Evolutionary conservation across 2,888 invertebrate species (phyloP), one percentile per base, ranked within the genome.

Genomic region (Polyploca ridens): DNA sequence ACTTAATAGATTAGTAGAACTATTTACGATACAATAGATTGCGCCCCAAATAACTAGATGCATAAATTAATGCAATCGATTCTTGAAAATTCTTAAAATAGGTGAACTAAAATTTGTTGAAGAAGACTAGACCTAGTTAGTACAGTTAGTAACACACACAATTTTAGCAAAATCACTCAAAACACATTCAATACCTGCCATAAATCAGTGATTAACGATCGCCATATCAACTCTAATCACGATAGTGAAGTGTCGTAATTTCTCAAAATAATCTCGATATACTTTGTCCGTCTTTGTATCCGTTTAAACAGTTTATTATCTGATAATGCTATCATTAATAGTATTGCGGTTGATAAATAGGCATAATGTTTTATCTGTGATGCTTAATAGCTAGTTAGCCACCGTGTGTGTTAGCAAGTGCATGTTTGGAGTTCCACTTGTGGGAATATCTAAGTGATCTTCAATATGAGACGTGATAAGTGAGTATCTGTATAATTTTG

Each of bases 251-350:
- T 54, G 19, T 54, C 54, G 19, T 54, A 54, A 54, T 19, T n/a
- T 46, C 33, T 16, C 38, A 10, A 0, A 46, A 62, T 59, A 60
- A 44, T 58, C 14, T 54, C 58, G 38, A 13, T 35, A 57, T 27
- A 41, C 62, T n/a, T 19, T 46, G 64, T 63, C 64, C 65, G 66
- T 63, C 67, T 67, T 64, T 27, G 13, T 58, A 64, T 70, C 66
- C 65, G 68, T 64, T 58, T 64, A 57, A 60, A 60, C 66, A 62
- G 62, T 72, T 46, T 46, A 46, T 46, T 62, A 74, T 74, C 71
- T 64, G 76, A 75, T 77, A 75, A 44, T 67, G 66, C 58, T 77
- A 75, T 75, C 74, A 72, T 73, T 75, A 70, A 59, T 68, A 69
- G 44, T 70, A 64, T 64, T 64, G 58, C 11, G 66, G 66, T 67